Percentiles rank a stretch among this genome's conserved stretches.
Evolutionary conservation across 2,113 vertebrate genomes (phyloP).

Genomic region (Nansenia antarctica): DNA sequence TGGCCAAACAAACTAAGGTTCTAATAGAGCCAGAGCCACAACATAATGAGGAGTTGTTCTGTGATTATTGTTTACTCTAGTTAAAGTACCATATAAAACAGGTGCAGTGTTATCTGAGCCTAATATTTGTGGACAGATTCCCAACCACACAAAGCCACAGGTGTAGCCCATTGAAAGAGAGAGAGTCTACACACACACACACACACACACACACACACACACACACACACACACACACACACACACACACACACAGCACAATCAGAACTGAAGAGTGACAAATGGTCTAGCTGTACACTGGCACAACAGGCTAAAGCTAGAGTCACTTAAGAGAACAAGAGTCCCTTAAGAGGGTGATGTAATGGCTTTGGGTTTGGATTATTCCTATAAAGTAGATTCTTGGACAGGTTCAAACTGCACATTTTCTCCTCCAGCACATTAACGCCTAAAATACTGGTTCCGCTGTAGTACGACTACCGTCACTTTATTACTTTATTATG

Average conservation of each 20-base stretch:
- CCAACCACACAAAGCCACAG: slow-evolving; percentile 64
- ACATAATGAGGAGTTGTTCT: slow-evolving; percentile 49
- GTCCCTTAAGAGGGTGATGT: too few species aligned
- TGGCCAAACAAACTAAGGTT: slow-evolving; percentile 37
- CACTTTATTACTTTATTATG: too few species aligned
- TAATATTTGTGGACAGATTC: slow-evolving; percentile 48
- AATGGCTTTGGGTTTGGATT: too few species aligned
- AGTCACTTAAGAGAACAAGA: not conserved
- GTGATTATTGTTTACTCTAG: slow-evolving; percentile 64
- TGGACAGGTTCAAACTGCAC: too few species aligned
- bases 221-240: too few species aligned
- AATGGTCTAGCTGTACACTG: slow-evolving; percentile 30
- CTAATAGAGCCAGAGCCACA: slow-evolving; percentile 46
- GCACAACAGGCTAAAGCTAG: not conserved
- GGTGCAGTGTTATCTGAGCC: slow-evolving; percentile 58
- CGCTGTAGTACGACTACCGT: too few species aligned
- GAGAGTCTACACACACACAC: too few species aligned
- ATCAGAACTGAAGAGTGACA: slow-evolving; percentile 42
- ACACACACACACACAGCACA: slow-evolving; percentile 57
- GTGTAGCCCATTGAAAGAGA: too few species aligned
- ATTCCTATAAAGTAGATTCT: too few species aligned
- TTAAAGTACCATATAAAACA: slow-evolving; percentile 57
- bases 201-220: too few species aligned
- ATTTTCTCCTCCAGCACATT: too few species aligned
- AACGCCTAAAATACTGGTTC: too few species aligned